phyloP scores from a whole-genome alignment of 2,888 invertebrate species.

The Lycocerus yunnanus region DNA sequence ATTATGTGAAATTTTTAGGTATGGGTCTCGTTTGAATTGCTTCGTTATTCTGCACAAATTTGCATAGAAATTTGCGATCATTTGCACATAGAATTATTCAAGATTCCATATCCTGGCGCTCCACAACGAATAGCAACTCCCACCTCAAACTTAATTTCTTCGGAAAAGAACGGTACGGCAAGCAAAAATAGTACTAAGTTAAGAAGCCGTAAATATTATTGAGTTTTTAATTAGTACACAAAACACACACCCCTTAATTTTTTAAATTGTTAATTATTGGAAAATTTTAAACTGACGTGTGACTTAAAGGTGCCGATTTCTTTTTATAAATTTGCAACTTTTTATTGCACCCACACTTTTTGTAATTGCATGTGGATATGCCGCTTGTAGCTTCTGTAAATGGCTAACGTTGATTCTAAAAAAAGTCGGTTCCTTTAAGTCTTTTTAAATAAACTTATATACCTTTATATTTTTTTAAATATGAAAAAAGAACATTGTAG shows the following conservation, averaged over 20 bases:
- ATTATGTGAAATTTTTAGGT: constrained; percentile 60
- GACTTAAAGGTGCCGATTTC: background rate
- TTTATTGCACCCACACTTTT: background rate
- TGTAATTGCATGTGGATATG: constrained; percentile 1
- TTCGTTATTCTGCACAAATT: constrained; percentile 83
- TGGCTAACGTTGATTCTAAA: background rate
- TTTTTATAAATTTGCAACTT: background rate
- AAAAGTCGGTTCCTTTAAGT: background rate
- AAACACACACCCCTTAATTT: background rate
- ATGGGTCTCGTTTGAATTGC: constrained; percentile 83
- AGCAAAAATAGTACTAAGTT: constrained; percentile 46
- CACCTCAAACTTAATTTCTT: constrained; percentile 19
- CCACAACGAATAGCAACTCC: constrained; percentile 37
- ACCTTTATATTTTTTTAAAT: background rate
- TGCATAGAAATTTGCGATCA: constrained; percentile 91
- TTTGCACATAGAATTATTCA: constrained; percentile 84
- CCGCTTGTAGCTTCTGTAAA: constrained; percentile 1
- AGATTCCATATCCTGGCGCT: constrained; percentile 67
- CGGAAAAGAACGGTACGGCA: constrained; percentile 57
- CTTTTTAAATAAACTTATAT: background rate
- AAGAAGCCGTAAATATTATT: constrained; percentile 48
- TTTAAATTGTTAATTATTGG: background rate
- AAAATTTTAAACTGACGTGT: background rate
- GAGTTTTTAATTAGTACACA: constrained; percentile 13
- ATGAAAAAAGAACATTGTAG: background rate